Evolutionary conservation across 2,888 invertebrate species (phyloP).

Genomic region (Oligia latruncula): DNA sequence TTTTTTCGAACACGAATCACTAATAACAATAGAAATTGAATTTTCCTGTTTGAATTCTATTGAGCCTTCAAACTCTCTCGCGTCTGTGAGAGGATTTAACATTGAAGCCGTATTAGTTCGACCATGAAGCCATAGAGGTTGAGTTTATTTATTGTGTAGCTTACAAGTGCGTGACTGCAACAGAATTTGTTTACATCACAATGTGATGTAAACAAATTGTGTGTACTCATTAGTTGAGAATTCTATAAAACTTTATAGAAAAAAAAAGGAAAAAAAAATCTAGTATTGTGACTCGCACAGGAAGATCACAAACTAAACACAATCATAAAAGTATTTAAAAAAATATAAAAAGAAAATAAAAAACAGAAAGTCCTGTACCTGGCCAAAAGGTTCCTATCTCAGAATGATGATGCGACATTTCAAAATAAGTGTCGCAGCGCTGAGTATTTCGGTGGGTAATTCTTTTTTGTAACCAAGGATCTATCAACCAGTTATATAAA

Average conservation of each 20-base stretch:
- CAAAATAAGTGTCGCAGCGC: too few species aligned
- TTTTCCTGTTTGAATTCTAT: constrained; percentile 50
- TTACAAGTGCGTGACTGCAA: constrained; percentile 1
- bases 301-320: not conserved
- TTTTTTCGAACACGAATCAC: constrained; percentile 32
- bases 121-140: constrained; percentile 11
- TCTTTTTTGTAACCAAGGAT: too few species aligned
- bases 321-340: too few species aligned
- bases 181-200: not conserved
- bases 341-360: not conserved
- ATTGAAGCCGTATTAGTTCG: constrained; percentile 21
- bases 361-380: not conserved
- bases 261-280: not conserved
- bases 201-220: not conserved
- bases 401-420: not conserved
- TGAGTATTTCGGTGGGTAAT: too few species aligned
- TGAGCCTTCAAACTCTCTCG: constrained; percentile 21
- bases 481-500: too few species aligned
- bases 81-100: constrained; percentile 5
- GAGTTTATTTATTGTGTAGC: constrained; percentile 12
- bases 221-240: not conserved
- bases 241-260: not conserved
- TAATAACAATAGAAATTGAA: constrained; percentile 42
- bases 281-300: not conserved
- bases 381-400: not conserved